Conservation (phyloP, 2,113 vertebrate species). For the Prionailurus bengalensis region DNA sequence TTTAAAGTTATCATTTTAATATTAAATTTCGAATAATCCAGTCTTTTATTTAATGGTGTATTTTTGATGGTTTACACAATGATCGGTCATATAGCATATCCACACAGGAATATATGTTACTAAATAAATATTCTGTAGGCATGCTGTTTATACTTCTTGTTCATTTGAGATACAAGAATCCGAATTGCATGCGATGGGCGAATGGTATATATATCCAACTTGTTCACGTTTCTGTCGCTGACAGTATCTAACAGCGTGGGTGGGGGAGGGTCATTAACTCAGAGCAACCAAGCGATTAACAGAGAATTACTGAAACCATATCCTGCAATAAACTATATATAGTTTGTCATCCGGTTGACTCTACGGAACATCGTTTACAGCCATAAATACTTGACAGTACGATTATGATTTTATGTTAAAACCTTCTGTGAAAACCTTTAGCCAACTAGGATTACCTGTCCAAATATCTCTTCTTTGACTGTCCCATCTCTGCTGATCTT, state of each 20-base stretch:
- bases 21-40: neutral
- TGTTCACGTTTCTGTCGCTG: neutral
- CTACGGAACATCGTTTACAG: neutral
- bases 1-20: neutral
- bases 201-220: neutral
- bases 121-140: neutral
- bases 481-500: neutral
- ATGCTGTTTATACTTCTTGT: neutral
- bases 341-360: neutral
- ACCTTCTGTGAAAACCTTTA: neutral
- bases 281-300: neutral
- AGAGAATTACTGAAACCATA: neutral
- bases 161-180: neutral
- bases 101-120: neutral
- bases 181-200: neutral
- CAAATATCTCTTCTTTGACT: neutral
- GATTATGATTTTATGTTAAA: constrained; percentile 18
- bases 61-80: neutral
- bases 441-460: neutral
- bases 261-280: neutral
- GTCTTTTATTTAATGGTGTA: neutral
- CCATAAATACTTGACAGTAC: neutral
- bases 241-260: neutral
- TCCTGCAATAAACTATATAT: neutral
- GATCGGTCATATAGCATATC: neutral